A percentile compares a stretch with the other conserved stretches of the same genome.
Conservation (phyloP, 1,140 invertebrate genomes). For the Scaptomyza hsui region DNA sequence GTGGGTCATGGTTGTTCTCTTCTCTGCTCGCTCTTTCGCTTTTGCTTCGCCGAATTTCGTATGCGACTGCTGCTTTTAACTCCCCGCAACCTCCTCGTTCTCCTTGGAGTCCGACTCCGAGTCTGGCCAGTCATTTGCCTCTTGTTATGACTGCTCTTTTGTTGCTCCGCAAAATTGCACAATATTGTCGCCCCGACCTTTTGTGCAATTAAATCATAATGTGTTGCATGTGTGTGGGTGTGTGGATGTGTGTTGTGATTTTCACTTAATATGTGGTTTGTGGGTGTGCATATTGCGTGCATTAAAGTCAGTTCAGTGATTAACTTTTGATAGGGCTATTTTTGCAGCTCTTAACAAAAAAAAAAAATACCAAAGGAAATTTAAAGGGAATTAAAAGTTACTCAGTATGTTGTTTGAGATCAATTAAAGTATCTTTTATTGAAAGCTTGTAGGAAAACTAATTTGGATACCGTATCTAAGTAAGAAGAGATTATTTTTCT, state of each 20-base stretch:
- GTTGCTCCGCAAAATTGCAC: slow-evolving; percentile 64
- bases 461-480: too few species aligned
- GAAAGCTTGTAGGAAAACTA: too few species aligned
- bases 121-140: slow-evolving; percentile 41
- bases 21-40: slow-evolving; percentile 6
- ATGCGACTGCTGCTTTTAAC: slow-evolving; percentile 65
- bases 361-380: background rate
- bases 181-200: slow-evolving; percentile 56
- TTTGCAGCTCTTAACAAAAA: background rate
- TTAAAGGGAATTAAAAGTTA: too few species aligned
- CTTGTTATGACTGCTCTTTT: slow-evolving; percentile 68
- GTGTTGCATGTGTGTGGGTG: background rate
- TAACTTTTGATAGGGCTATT: background rate
- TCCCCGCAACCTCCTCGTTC: background rate
- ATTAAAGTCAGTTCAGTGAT: background rate
- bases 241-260: background rate
- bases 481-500: too few species aligned
- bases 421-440: too few species aligned
- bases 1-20: slow-evolving; percentile 79
- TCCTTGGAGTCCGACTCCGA: slow-evolving; percentile 8
- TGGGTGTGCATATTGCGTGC: background rate
- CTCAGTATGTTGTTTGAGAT: too few species aligned
- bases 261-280: background rate
- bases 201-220: slow-evolving; percentile 66
- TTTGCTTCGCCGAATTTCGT: slow-evolving; percentile 30